Percentiles rank a stretch among this genome's conserved stretches.
Evolutionary conservation across 2,888 invertebrate genomes (phyloP).

Genomic region (Charanyca ferruginea): DNA sequence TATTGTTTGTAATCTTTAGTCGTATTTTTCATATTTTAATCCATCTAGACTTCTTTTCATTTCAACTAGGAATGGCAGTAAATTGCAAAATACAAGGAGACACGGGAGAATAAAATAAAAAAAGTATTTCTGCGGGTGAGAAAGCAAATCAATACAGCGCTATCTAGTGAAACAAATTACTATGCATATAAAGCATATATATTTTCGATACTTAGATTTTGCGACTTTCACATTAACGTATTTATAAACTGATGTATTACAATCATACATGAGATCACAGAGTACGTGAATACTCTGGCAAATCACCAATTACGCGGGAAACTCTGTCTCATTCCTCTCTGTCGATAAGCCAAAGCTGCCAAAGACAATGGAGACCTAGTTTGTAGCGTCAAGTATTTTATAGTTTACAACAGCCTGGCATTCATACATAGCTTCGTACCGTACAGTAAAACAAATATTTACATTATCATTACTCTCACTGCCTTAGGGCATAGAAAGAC

Average conservation of each 20-base stretch:
- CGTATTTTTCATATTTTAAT: conserved; percentile 20
- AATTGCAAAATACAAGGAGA: conserved; percentile 9
- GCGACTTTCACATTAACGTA: conserved; percentile 78
- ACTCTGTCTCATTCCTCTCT: conserved; percentile 70
- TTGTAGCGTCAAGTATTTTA: conserved; percentile 74
- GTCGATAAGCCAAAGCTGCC: conserved; percentile 52
- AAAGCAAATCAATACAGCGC: conserved; percentile 51
- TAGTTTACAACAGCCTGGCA: conserved; percentile 83
- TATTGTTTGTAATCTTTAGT: conserved; percentile 28
- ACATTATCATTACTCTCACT: conserved; percentile 82
- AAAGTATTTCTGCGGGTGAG: conserved; percentile 16
- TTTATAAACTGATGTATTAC: conserved; percentile 78
- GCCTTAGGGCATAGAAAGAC: conserved; percentile 66
- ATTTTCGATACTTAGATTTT: conserved; percentile 66
- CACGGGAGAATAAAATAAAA: conserved; percentile 3
- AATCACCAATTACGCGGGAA: conserved; percentile 80
- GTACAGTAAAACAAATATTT: conserved; percentile 81
- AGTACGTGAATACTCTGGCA: conserved; percentile 85
- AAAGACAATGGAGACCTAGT: conserved; percentile 56
- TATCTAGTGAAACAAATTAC: conserved; percentile 60
- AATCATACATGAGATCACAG: conserved; percentile 91
- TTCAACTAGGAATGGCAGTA: conserved; percentile 54
- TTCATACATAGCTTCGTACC: conserved; percentile 76
- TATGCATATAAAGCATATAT: conserved; percentile 47
- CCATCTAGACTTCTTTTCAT: conserved; percentile 36